Conservation (phyloP, 1,140 invertebrate genomes). For the Rhyzopertha dominica region DNA sequence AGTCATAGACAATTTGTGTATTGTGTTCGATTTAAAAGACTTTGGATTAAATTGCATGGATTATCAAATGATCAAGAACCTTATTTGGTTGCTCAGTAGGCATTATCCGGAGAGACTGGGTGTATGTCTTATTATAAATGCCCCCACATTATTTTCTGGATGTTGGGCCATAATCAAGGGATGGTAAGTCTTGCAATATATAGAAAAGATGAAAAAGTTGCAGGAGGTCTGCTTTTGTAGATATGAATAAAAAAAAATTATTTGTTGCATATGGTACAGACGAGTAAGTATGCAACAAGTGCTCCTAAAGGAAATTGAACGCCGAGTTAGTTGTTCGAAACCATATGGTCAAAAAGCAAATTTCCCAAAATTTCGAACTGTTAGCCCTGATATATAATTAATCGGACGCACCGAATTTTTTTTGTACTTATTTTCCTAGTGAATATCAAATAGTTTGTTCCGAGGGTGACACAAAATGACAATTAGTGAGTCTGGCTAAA, state of each 20-base stretch:
- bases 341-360: too few relatives aligned
- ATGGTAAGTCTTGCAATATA: conserved; percentile 56
- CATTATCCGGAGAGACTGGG: conserved; percentile 74
- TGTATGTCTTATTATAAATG: conserved; percentile 65
- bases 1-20: conserved; percentile 71
- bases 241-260: conserved; percentile 1
- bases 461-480: too few relatives aligned
- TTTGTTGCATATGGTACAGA: conserved; percentile 1
- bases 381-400: too few relatives aligned
- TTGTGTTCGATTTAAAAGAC: conserved; percentile 68
- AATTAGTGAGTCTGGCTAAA: too few relatives aligned
- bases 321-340: too few relatives aligned
- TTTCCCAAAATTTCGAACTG: too few relatives aligned
- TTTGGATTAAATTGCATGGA: conserved; percentile 71
- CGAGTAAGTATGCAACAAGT: too few relatives aligned
- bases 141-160: conserved; percentile 63
- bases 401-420: too few relatives aligned
- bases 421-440: too few relatives aligned
- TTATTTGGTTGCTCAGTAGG: conserved; percentile 68
- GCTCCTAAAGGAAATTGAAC: too few relatives aligned
- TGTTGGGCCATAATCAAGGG: conserved; percentile 69
- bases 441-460: too few relatives aligned
- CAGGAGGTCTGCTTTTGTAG: not conserved
- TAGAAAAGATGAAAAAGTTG: conserved; percentile 3
- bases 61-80: conserved; percentile 69